Conservation (phyloP, 2,113 vertebrate species). For the Oplegnathus fasciatus region DNA sequence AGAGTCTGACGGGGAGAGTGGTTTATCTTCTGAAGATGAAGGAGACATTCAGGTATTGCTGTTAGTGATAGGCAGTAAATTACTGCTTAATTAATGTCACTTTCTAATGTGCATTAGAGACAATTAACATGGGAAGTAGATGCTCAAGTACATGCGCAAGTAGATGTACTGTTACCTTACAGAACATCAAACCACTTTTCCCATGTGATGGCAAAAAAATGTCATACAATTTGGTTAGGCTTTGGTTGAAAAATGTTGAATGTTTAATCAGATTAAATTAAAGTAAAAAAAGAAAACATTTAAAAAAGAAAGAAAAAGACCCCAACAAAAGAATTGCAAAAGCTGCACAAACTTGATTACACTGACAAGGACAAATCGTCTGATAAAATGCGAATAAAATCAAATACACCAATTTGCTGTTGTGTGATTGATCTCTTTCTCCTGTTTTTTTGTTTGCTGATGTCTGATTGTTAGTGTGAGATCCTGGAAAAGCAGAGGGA, state of each 20-base stretch:
- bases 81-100: constrained; percentile 2
- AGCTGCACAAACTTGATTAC: constrained; percentile 15
- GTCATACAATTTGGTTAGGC: background rate
- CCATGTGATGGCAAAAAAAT: background rate
- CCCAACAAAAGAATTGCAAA: constrained; percentile 3
- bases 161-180: background rate
- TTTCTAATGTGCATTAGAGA: constrained; percentile 21
- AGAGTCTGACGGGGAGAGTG: constrained; percentile 74
- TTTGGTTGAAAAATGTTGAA: background rate
- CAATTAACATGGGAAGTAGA: background rate
- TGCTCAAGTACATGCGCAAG: background rate
- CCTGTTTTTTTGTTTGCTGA: constrained; percentile 1
- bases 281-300: background rate
- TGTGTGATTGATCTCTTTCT: constrained; percentile 12
- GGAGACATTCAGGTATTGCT: constrained; percentile 78
- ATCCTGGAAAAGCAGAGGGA: constrained; percentile 71
- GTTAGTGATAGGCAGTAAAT: background rate
- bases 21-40: constrained; percentile 77
- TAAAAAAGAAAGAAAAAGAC: background rate
- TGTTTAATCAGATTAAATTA: background rate
- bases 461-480: constrained; percentile 63
- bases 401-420: background rate
- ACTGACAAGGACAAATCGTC: background rate
- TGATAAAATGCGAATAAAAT: constrained; percentile 35
- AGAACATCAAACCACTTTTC: background rate